These are phyloP conservation scores for Heliconius erato DNA, from an alignment of 2,888 invertebrate genomes.

Conservation along the genomic window DNA sequence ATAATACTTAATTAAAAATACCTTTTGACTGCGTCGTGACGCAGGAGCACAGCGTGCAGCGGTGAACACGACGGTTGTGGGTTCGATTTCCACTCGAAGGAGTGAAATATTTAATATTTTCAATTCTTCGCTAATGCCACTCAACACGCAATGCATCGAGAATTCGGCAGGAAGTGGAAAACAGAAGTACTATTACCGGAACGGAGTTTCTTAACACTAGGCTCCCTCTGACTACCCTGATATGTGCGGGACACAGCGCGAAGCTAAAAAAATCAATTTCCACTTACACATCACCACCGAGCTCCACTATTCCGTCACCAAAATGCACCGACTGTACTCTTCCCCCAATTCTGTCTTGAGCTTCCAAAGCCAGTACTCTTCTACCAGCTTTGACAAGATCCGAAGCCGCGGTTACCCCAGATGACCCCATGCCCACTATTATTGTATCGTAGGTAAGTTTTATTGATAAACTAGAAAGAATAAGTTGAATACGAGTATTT, in stretches of 20 bases:
- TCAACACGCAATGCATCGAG: too few species aligned
- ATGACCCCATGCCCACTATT: conserved; percentile 68
- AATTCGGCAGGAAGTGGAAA: too few species aligned
- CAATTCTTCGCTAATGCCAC: too few species aligned
- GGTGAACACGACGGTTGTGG: too few species aligned
- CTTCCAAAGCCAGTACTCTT: conserved; percentile 69
- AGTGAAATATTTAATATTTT: too few species aligned
- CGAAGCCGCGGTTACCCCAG: conserved; percentile 67
- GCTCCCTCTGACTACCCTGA: neutral
- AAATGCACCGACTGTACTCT: conserved; percentile 68
- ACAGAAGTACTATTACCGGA: too few species aligned
- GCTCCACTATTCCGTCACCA: conserved; percentile 69
- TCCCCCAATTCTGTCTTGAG: conserved; percentile 58
- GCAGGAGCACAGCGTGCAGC: too few species aligned
- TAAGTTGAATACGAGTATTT: too few species aligned
- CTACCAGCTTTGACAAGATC: conserved; percentile 64
- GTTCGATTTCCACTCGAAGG: too few species aligned
- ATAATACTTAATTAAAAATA: too few species aligned
- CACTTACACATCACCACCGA: conserved; percentile 74
- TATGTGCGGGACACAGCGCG: neutral
- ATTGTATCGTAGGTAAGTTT: conserved; percentile 65
- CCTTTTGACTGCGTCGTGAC: too few species aligned
- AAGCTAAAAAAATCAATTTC: neutral
- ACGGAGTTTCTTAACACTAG: too few species aligned
- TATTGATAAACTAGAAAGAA: neutral